Evolutionary conservation across 53 echinoderm and acorn worm genomes (phyloP), one percentile per base, ranked within the genome.

Genomic region (Crossaster papposus): DNA sequence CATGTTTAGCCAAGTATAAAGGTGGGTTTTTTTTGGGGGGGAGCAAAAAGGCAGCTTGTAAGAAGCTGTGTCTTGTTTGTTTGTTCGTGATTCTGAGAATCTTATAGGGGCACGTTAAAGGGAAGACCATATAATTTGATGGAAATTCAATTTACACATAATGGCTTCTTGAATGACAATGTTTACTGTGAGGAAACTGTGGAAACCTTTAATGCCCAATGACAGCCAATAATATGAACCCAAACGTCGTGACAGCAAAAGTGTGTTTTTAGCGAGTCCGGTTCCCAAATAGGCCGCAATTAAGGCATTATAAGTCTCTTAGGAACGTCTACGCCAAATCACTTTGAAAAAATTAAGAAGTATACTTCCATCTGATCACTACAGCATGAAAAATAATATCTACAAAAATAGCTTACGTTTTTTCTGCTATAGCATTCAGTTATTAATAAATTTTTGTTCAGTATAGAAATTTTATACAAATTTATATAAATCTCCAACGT

Each of bases 381-480:
- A 87, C 87, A 87, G 87, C 87, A 87, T 87, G 77, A 77, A 87
- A 87, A 87, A 76, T 77, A 87, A 87, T 87, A 87, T 87, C 87
- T 87, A 87, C 87, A 87, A 87, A 87, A 87, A 87, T 87, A 87
- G 87, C 87, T 87, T 58, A 87, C 51, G 51, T 54, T 80, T 58
- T n/a, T 76, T 87, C 58, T 75, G 87, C 87, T 76, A 76, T 77
- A 87, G 76, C 87, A 87, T 87, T 74, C 85, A 85, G 63, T 54
- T 85, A 33, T 85, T 74, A 2, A 71, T 73, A 14, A 54, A 23
- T 86, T 55, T 55, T 86, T 85, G n/a, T 87, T 62, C 36, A 87
- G 87, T n/a, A 76, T 75, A 72, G 30, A 74, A 87, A 75, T 55
- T 74, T 76, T 87, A 87, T 87, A 87, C 87, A 87, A 87, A 87